These are phyloP conservation scores for Eupithecia insigniata DNA, from an alignment of 2,888 invertebrate genomes.

Conservation along the genomic window DNA sequence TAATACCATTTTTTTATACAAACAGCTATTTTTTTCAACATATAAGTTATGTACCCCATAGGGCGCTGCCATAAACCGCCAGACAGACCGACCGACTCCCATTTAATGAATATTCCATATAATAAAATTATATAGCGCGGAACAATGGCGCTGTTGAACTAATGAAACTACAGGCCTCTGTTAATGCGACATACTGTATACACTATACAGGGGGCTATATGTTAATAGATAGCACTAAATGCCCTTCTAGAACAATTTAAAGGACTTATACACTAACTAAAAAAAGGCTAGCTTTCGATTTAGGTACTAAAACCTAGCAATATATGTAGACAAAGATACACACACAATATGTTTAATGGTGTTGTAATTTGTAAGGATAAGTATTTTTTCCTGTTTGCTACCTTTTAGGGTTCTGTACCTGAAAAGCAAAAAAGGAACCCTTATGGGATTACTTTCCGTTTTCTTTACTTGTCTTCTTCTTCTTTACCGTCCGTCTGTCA, in stretches of 20 bases:
- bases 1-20: background rate
- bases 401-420: no score
- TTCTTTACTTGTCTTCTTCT: no score
- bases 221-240: background rate
- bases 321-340: no score
- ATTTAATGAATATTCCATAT: conserved; percentile 46
- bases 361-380: no score
- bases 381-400: no score
- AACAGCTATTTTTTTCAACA: conserved; percentile 5
- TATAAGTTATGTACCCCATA: conserved; percentile 24
- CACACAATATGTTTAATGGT: no score
- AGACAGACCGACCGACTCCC: conserved; percentile 32
- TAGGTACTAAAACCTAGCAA: background rate
- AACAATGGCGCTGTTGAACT: conserved; percentile 54
- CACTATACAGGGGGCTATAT: background rate
- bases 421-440: no score
- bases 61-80: conserved; percentile 25
- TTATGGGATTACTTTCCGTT: no score
- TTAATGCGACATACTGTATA: conserved; percentile 47
- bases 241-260: no score
- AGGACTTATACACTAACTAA: no score
- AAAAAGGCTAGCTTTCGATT: no score
- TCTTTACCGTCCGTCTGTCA: no score
- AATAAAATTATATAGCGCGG: conserved; percentile 61
- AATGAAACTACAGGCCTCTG: conserved; percentile 55